These are phyloP conservation scores for Drosophila albomicans DNA, from an alignment of 1,140 invertebrate genomes.

Conservation along the genomic window DNA sequence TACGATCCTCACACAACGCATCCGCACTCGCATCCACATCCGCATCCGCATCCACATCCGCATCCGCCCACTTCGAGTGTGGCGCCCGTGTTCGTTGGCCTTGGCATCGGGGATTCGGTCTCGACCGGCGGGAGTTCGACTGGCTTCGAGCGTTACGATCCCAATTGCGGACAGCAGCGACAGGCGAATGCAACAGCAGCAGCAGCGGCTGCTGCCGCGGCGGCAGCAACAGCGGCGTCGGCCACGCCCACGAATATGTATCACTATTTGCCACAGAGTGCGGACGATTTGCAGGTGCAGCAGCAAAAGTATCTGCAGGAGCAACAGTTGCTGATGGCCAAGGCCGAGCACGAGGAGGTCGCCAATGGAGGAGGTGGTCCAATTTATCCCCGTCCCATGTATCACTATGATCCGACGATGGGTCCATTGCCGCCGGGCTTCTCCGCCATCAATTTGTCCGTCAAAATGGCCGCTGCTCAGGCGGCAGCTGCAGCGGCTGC, in stretches of 20 bases:
- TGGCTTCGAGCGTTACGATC: conserved; percentile 91
- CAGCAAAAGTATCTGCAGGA: conserved; percentile 89
- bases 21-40: conserved; percentile 52
- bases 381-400: conserved; percentile 92
- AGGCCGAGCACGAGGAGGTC: conserved; percentile 88
- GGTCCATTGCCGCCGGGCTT: conserved; percentile 89
- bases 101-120: conserved; percentile 26
- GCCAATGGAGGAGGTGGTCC: conserved; percentile 86
- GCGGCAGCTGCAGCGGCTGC: conserved; percentile 86
- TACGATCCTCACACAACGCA: conserved; percentile 64
- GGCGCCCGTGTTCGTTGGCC: conserved; percentile 44
- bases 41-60: conserved; percentile 79
- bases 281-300: conserved; percentile 78
- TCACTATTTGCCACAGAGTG: conserved; percentile 85
- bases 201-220: conserved; percentile 63
- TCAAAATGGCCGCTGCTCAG: conserved; percentile 93
- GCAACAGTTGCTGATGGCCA: conserved; percentile 87
- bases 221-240: conserved; percentile 48
- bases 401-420: conserved; percentile 90
- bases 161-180: conserved; percentile 84
- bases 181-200: conserved; percentile 58
- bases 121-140: conserved; percentile 86
- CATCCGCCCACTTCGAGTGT: conserved; percentile 81
- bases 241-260: conserved; percentile 86
- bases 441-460: conserved; percentile 93